Percentiles rank a stretch among this genome's conserved stretches.
Evolutionary conservation across 1,140 invertebrate genomes (phyloP).

Genomic region (Lasioglossum albipes): DNA sequence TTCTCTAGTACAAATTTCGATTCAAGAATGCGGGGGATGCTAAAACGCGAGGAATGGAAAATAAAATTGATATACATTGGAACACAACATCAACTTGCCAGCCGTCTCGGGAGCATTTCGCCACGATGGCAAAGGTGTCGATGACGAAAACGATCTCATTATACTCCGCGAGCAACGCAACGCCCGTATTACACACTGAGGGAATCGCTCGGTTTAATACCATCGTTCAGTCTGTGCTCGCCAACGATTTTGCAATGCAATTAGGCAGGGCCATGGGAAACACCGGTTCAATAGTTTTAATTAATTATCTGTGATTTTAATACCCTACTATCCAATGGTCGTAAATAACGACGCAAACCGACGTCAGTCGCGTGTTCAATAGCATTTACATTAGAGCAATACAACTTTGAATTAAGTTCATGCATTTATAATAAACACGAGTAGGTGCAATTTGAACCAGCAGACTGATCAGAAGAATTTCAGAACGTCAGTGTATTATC

Average conservation of each 20-base stretch:
- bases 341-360: neutral
- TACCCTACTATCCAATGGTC: neutral
- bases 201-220: conserved; percentile 3
- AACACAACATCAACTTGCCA: neutral
- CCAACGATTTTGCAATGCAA: conserved; percentile 16
- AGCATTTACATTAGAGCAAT: too few relatives aligned
- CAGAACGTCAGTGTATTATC: too few relatives aligned
- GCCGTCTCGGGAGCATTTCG: neutral
- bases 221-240: neutral
- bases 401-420: too few relatives aligned
- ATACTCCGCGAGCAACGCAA: neutral
- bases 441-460: too few relatives aligned
- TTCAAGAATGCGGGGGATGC: neutral
- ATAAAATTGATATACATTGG: neutral
- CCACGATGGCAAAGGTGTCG: neutral
- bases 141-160: conserved; percentile 18
- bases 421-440: too few relatives aligned
- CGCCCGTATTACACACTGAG: neutral
- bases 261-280: conserved; percentile 22
- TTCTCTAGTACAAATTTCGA: neutral
- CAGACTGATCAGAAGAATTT: too few relatives aligned
- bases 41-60: neutral
- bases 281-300: neutral
- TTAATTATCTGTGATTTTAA: neutral
- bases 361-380: neutral